Evolutionary conservation across 2,113 vertebrate genomes (phyloP).

Genomic region (Notechis scutatus): DNA sequence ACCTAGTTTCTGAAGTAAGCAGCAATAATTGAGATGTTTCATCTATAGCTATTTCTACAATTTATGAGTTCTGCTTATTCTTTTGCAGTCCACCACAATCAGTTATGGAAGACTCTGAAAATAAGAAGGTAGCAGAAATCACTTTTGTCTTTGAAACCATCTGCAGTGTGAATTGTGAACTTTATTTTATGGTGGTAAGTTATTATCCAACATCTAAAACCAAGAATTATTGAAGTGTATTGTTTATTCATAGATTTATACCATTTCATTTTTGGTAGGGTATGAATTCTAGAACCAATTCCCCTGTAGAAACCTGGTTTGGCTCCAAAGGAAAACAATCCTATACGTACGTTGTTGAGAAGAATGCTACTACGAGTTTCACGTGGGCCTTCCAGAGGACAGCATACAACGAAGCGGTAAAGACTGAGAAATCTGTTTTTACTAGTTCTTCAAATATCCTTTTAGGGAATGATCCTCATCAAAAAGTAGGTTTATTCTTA

Average conservation of each 20-base stretch:
- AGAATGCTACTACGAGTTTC: constrained; percentile 82
- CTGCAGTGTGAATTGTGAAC: constrained; percentile 81
- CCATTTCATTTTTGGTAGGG: constrained; percentile 70
- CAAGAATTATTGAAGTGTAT: not conserved
- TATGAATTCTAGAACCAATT: constrained; percentile 75
- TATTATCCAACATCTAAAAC: not conserved
- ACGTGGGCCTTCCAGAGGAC: constrained; percentile 91
- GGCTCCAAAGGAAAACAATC: constrained; percentile 84
- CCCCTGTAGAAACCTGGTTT: constrained; percentile 82
- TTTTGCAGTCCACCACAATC: constrained; percentile 73
- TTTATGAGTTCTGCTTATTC: constrained; percentile 7
- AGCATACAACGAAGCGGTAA: constrained; percentile 67
- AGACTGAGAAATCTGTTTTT: constrained; percentile 15
- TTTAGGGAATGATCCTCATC: not conserved
- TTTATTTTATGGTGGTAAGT: constrained; percentile 88
- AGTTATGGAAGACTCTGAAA: constrained; percentile 68
- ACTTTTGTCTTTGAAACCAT: constrained; percentile 89
- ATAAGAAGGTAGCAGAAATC: constrained; percentile 80
- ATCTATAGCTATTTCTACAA: not conserved
- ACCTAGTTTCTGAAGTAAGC: not conserved
- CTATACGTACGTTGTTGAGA: constrained; percentile 84
- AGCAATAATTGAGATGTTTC: not conserved
- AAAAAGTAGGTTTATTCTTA: not conserved
- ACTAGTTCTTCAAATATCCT: not conserved
- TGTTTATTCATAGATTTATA: not conserved